A percentile compares a stretch with the other conserved stretches of the same genome.
Evolutionary conservation across 1,140 invertebrate genomes (phyloP).

Genomic region (Reticulitermes speratus): DNA sequence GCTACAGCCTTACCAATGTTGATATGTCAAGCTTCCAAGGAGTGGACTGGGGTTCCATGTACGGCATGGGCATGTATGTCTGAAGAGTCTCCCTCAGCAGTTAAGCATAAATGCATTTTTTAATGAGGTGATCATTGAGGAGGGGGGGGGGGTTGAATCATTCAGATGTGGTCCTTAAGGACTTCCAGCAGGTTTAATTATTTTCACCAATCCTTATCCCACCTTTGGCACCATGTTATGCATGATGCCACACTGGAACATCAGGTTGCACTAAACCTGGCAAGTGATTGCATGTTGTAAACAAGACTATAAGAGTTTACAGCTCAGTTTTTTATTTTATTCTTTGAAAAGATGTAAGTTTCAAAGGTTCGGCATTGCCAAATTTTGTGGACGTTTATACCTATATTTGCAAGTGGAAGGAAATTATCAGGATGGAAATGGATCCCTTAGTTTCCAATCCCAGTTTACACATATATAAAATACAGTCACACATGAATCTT

Average conservation of each 20-base stretch:
- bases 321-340: background rate
- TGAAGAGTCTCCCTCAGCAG: constrained; percentile 49
- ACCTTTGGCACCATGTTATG: background rate
- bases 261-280: background rate
- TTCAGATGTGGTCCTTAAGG: constrained; percentile 3
- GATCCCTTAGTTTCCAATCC: background rate
- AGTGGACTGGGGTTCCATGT: constrained; percentile 86
- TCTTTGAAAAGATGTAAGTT: background rate
- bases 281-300: background rate
- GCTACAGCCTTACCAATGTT: constrained; percentile 79
- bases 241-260: background rate
- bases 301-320: background rate
- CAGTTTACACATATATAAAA: background rate
- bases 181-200: constrained; percentile 6
- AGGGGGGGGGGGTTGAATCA: background rate
- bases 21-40: constrained; percentile 90
- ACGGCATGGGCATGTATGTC: constrained; percentile 88
- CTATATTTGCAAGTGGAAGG: background rate
- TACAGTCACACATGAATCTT: background rate
- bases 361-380: background rate
- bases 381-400: background rate
- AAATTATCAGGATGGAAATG: background rate
- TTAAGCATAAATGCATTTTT: constrained; percentile 16
- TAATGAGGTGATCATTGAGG: background rate
- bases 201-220: background rate